Conservation (phyloP, 2,888 invertebrate species). For the Andrena bicolor region DNA sequence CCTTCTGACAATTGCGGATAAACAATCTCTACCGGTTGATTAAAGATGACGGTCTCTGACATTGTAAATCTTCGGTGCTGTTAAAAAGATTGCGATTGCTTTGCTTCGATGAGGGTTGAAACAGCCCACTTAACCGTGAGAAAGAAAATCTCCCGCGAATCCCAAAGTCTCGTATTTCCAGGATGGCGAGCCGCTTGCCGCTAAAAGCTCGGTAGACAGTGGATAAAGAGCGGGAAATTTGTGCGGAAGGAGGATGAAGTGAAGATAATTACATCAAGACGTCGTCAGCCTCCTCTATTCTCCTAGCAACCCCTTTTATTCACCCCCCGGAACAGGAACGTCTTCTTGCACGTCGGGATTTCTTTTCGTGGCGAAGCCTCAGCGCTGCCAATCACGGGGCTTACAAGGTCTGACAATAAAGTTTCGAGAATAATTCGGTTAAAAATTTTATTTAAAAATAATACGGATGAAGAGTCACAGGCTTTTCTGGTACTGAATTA, state of each 20-base stretch:
- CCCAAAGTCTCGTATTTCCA: constrained; percentile 61
- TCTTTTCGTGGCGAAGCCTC: neutral
- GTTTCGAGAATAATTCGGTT: too few species aligned
- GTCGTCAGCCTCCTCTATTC: constrained; percentile 1
- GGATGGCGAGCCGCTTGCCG: constrained; percentile 30
- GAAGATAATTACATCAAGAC: constrained; percentile 61
- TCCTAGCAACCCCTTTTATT: constrained; percentile 14
- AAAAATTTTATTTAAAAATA: too few species aligned
- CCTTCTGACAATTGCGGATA: too few species aligned
- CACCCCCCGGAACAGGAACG: neutral
- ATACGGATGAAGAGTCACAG: too few species aligned
- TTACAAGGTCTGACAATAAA: too few species aligned
- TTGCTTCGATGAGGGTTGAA: constrained; percentile 16
- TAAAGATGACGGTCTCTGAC: neutral
- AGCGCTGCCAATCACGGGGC: neutral
- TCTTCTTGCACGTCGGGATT: neutral
- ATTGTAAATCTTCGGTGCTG: neutral
- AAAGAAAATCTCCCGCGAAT: constrained; percentile 34
- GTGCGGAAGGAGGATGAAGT: constrained; percentile 24
- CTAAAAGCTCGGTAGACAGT: constrained; percentile 60
- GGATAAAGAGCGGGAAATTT: constrained; percentile 54
- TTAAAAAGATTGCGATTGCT: constrained; percentile 6
- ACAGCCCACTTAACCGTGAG: constrained; percentile 24
- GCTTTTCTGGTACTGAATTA: too few species aligned
- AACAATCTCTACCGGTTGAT: too few species aligned